These are phyloP conservation scores for Asobara japonica DNA, from an alignment of 1,140 invertebrate species.

Conservation along the genomic window DNA sequence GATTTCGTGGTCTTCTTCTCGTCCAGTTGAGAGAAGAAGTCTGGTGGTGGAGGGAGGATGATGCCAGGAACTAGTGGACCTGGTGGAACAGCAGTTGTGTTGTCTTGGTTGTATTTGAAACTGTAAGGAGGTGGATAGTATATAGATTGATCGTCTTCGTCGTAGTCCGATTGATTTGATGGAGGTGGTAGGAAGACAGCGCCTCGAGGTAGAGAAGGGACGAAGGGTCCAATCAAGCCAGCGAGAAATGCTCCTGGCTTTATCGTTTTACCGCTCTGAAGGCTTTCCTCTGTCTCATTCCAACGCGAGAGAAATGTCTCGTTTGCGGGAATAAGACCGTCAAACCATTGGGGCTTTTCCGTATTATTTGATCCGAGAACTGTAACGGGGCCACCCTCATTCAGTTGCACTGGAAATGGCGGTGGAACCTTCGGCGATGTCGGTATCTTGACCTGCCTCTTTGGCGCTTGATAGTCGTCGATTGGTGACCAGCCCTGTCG, in stretches of 20 bases:
- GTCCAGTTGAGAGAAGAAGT: conserved; percentile 80
- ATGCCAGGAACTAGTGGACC: conserved; percentile 89
- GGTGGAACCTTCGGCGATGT: conserved; percentile 80
- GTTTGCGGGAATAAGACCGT: conserved; percentile 55
- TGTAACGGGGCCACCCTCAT: conserved; percentile 80
- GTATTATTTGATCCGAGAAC: conserved; percentile 74
- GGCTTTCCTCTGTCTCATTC: conserved; percentile 59
- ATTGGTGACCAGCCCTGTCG: conserved; percentile 77
- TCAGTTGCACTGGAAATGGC: conserved; percentile 87
- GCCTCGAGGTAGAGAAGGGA: conserved; percentile 73
- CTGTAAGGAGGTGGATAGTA: conserved; percentile 91
- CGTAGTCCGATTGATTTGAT: conserved; percentile 76
- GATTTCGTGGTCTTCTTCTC: conserved; percentile 50
- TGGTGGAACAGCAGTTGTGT: conserved; percentile 79
- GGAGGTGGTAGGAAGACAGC: conserved; percentile 77
- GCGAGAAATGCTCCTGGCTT: conserved; percentile 32
- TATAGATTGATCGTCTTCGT: conserved; percentile 88
- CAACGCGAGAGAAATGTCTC: conserved; percentile 49
- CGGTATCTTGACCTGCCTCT: conserved; percentile 82
- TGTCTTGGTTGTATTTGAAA: conserved; percentile 83
- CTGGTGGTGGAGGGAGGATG: conserved; percentile 84
- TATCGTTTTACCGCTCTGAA: conserved; percentile 32
- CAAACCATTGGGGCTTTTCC: conserved; percentile 47
- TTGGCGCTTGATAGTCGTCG: conserved; percentile 82
- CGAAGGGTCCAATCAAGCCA: conserved; percentile 69